Evolutionary conservation across 2,888 invertebrate genomes (phyloP).

Genomic region (Chymomyza amoena): DNA sequence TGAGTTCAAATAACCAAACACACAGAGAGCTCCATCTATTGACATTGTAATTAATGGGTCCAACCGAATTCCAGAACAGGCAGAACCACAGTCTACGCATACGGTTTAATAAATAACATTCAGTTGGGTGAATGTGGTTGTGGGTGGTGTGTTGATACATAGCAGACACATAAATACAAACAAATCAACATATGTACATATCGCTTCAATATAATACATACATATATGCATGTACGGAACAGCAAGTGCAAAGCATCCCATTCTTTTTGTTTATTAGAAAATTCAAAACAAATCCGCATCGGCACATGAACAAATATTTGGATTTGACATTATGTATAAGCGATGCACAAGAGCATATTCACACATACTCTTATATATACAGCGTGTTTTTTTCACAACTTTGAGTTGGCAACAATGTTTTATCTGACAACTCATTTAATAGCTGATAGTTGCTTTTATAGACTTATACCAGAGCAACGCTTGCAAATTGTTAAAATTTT

Average conservation of each 20-base stretch:
- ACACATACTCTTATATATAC: neutral
- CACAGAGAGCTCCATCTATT: neutral
- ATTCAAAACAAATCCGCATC: conserved; percentile 45
- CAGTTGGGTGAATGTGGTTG: neutral
- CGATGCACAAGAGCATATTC: conserved; percentile 17
- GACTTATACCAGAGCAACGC: no score
- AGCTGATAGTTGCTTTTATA: no score
- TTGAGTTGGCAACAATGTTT: no score
- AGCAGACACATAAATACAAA: neutral
- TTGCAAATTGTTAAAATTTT: no score
- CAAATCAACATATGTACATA: neutral
- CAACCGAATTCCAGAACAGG: no score
- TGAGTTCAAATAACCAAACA: neutral
- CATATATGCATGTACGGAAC: neutral
- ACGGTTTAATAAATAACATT: neutral
- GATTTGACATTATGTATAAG: conserved; percentile 48
- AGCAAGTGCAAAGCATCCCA: neutral
- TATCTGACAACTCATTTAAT: no score
- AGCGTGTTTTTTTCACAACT: no score
- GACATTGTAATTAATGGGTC: conserved; percentile 2
- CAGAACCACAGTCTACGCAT: neutral
- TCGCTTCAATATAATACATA: neutral
- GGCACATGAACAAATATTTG: conserved; percentile 46
- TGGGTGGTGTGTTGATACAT: no score
- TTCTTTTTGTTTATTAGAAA: conserved; percentile 43